phyloP scores from a whole-genome alignment of 2,797 vertebrate genomes.

The Cossypha polioptera region DNA sequence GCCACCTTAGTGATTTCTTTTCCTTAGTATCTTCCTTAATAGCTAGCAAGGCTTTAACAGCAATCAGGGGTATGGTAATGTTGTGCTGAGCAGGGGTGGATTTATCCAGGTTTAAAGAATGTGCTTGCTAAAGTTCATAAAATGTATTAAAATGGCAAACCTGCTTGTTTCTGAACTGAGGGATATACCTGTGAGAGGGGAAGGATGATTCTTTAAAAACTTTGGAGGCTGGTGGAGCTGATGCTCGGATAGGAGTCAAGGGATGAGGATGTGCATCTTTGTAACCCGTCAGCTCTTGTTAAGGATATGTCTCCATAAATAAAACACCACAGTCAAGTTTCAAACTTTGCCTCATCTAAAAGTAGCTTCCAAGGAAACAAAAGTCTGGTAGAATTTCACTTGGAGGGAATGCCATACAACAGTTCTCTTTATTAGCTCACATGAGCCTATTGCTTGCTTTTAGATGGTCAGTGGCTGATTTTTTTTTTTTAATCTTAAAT shows the following conservation, averaged over 20 bases:
- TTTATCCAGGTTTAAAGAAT: conserved; percentile 22
- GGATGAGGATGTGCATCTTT: neutral
- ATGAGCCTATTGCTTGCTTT: neutral
- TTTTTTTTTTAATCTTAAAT: neutral
- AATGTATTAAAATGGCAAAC: neutral
- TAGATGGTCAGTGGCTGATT: neutral
- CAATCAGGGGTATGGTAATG: neutral
- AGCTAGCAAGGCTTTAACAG: neutral
- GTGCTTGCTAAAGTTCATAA: neutral
- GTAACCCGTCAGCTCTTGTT: neutral
- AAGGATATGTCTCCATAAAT: conserved; percentile 4
- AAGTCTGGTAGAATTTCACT: neutral
- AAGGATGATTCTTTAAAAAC: neutral
- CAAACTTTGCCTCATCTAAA: neutral
- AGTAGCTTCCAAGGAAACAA: neutral
- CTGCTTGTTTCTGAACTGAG: neutral
- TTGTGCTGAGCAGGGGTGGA: neutral
- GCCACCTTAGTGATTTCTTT: conserved; percentile 10
- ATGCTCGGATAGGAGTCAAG: neutral
- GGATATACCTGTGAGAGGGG: neutral
- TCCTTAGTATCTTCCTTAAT: neutral
- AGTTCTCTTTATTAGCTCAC: neutral
- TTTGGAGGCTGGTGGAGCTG: neutral
- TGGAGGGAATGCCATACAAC: neutral
- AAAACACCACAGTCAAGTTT: neutral